Evolutionary conservation across 37 sponge, comb jelly and placozoan genomes (phyloP).

Genomic region (Beroe forskalii): DNA sequence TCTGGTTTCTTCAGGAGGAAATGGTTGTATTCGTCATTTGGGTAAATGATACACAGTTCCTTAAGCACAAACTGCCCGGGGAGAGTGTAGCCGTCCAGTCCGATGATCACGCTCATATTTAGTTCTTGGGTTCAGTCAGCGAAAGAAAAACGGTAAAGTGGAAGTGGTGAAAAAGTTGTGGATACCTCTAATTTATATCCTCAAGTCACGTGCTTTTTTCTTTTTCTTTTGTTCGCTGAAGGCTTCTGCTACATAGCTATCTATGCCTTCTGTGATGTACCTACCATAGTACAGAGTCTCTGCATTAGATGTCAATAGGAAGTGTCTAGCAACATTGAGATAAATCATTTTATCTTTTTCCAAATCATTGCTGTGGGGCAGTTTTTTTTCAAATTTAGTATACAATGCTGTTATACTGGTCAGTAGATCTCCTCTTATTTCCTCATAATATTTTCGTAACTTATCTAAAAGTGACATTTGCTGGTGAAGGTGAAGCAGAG

Average conservation of each 20-base stretch:
- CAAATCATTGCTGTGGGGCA: neutral
- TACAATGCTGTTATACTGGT: neutral
- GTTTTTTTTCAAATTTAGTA: neutral
- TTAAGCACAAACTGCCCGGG: neutral
- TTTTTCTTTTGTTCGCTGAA: too few species aligned
- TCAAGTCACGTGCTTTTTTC: too few species aligned
- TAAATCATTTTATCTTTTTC: neutral
- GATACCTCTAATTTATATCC: too few species aligned
- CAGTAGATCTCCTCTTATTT: neutral
- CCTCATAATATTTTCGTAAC: neutral
- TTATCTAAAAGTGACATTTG: conserved; percentile 35
- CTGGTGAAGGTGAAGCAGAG: neutral
- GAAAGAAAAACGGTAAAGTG: too few species aligned
- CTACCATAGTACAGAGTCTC: neutral
- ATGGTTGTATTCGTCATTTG: neutral
- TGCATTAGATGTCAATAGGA: neutral
- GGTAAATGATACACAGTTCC: neutral
- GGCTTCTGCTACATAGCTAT: neutral
- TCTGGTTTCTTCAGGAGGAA: neutral
- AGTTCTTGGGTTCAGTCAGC: too few species aligned
- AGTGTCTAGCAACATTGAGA: neutral
- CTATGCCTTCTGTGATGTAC: neutral
- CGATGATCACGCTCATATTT: neutral
- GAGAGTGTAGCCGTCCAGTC: neutral
- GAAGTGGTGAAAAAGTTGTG: too few species aligned